A percentile compares a stretch with the other conserved stretches of the same genome.
These are phyloP conservation scores for Marmota flaviventris DNA, from an alignment of 2,113 vertebrate species.

Conservation along the genomic window DNA sequence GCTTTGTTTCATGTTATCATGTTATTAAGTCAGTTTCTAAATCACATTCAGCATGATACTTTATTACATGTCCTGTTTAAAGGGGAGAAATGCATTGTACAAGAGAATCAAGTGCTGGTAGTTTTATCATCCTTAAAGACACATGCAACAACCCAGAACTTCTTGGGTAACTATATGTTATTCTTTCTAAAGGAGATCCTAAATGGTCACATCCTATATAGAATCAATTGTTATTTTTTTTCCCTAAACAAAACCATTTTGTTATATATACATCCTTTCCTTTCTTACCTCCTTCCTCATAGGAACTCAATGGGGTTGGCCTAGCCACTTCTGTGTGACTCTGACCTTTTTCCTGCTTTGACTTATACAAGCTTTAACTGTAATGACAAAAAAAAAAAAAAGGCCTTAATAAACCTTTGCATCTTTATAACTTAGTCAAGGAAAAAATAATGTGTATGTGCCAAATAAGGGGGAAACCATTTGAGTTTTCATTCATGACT, in stretches of 20 bases:
- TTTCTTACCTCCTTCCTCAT: background rate
- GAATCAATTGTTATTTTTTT: background rate
- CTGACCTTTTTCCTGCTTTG: background rate
- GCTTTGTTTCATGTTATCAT: background rate
- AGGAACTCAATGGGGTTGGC: background rate
- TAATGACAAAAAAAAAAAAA: background rate
- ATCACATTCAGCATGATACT: background rate
- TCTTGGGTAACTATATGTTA: background rate
- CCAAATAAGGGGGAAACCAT: background rate
- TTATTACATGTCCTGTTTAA: slow-evolving; percentile 21
- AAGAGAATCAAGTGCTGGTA: background rate
- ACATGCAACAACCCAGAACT: background rate
- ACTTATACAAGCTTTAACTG: background rate
- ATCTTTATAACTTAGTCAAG: background rate
- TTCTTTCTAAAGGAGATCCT: background rate
- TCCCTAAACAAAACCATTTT: background rate
- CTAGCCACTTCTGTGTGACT: background rate
- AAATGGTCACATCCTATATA: background rate
- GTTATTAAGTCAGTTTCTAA: slow-evolving; percentile 13
- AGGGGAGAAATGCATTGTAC: background rate
- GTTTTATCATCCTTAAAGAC: slow-evolving; percentile 40
- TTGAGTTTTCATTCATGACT: slow-evolving; percentile 18
- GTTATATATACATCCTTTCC: background rate
- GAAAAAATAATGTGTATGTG: background rate
- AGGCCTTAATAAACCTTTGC: background rate